Conservation (phyloP, 2,888 invertebrate genomes). For the Parthenolecanium corni region DNA sequence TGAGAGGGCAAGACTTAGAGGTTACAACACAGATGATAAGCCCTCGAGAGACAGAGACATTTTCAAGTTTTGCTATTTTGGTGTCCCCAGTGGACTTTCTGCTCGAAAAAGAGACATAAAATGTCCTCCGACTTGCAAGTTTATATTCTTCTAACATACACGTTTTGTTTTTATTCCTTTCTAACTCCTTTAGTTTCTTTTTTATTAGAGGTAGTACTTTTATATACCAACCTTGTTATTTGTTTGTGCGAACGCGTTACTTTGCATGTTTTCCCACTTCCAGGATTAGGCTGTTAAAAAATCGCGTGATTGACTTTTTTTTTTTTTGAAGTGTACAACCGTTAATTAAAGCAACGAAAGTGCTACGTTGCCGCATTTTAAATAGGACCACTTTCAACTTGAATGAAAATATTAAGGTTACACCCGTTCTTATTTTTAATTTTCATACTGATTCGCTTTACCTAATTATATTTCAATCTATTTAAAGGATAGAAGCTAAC, state of each 20-base stretch:
- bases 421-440: too few relatives aligned
- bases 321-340: slow-evolving; percentile 13
- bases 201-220: too few relatives aligned
- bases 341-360: slow-evolving; percentile 13
- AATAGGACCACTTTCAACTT: background rate
- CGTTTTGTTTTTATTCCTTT: too few relatives aligned
- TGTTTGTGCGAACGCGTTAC: slow-evolving; percentile 4
- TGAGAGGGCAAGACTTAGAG: slow-evolving; percentile 19
- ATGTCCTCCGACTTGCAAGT: too few relatives aligned
- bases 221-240: background rate
- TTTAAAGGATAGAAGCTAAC: background rate
- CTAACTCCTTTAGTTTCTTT: too few relatives aligned
- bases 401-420: slow-evolving; percentile 1
- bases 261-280: slow-evolving; percentile 6
- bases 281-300: slow-evolving; percentile 5
- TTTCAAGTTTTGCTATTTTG: slow-evolving; percentile 6
- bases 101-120: background rate
- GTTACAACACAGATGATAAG: slow-evolving; percentile 18
- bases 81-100: background rate
- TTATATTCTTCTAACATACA: too few relatives aligned
- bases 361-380: slow-evolving; percentile 1
- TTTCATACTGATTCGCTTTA: too few relatives aligned
- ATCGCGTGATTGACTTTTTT: slow-evolving; percentile 15
- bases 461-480: too few relatives aligned
- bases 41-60: slow-evolving; percentile 12